Percentiles rank a stretch among this genome's conserved stretches.
Evolutionary conservation across 2,113 vertebrate genomes (phyloP).

Genomic region (Psephotus haematonotus): DNA sequence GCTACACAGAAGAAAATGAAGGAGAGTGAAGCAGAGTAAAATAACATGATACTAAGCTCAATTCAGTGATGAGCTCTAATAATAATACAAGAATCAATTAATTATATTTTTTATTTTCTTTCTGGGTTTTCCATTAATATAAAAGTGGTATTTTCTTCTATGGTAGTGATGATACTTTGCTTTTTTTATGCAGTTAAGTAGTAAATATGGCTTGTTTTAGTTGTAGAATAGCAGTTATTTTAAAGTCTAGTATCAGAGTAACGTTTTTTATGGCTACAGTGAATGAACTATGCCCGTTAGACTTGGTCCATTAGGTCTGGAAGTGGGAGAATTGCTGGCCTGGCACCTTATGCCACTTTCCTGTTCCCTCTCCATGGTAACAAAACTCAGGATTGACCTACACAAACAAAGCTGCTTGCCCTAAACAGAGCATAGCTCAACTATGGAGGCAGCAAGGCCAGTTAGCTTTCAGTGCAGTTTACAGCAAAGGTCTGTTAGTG

Average conservation of each 20-base stretch:
- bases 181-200: neutral
- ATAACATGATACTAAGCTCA: neutral
- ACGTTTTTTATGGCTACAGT: neutral
- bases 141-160: neutral
- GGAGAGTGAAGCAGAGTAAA: neutral
- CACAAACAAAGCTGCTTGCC: neutral
- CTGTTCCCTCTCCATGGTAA: neutral
- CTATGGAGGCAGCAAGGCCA: neutral
- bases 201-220: neutral
- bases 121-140: neutral
- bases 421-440: neutral
- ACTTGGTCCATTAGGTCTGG: neutral
- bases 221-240: neutral
- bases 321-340: slow-evolving; percentile 19
- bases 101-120: neutral
- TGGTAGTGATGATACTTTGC: neutral
- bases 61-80: neutral
- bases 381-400: slow-evolving; percentile 20
- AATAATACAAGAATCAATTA: neutral
- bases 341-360: neutral
- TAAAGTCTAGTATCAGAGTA: neutral
- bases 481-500: neutral
- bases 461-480: neutral
- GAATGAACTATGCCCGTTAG: neutral
- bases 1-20: neutral